A percentile compares a stretch with the other conserved stretches of the same genome.
Conservation (phyloP, 2,113 vertebrate genomes). For the Elephantulus edwardii region DNA sequence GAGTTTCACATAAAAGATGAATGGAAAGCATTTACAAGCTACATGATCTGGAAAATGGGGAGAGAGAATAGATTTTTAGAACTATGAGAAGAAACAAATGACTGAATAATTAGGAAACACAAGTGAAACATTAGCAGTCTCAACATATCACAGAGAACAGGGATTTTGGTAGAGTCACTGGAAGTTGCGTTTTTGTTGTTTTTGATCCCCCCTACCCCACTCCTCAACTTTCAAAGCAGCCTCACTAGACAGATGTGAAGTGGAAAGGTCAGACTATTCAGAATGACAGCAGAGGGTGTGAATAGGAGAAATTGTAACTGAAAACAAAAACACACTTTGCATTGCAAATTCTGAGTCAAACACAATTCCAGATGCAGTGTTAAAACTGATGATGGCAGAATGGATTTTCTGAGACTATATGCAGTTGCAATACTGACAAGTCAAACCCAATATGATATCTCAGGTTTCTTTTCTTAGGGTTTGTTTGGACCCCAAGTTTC, state of each 20-base stretch:
- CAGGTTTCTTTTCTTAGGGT: not conserved
- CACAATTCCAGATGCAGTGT: not conserved
- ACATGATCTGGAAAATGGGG: conserved; percentile 71
- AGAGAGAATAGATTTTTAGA: conserved; percentile 24
- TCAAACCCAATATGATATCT: not conserved
- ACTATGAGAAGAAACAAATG: conserved; percentile 42
- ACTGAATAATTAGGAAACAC: conserved; percentile 52
- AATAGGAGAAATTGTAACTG: not conserved
- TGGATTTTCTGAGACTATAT: not conserved
- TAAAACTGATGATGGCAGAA: not conserved
- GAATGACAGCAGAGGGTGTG: not conserved
- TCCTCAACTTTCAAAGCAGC: not conserved
- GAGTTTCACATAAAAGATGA: conserved; percentile 29
- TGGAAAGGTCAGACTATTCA: not conserved
- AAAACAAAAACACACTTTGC: not conserved
- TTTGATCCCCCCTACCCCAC: too few relatives aligned
- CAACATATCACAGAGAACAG: not conserved
- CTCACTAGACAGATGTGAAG: not conserved
- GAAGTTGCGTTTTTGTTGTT: not conserved
- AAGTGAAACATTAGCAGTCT: not conserved
- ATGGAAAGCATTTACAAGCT: conserved; percentile 62
- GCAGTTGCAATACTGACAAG: not conserved
- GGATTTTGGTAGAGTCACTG: not conserved
- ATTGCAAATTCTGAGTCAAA: conserved; percentile 17
- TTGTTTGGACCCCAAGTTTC: not conserved